Conservation (phyloP, 2,888 invertebrate genomes). For the Pherbina coryleti region DNA sequence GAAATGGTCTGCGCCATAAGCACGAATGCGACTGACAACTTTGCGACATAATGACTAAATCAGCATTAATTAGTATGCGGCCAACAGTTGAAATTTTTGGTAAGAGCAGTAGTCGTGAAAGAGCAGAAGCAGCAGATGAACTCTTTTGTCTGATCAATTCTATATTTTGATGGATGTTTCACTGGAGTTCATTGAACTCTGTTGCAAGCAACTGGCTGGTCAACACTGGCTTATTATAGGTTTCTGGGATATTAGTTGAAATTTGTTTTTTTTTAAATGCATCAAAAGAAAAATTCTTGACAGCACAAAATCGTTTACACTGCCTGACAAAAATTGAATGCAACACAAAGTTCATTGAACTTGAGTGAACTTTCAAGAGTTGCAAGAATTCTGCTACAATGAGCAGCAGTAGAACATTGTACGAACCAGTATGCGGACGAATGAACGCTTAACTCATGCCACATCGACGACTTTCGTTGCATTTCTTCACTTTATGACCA, state of each 20-base stretch:
- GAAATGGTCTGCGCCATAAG: not conserved
- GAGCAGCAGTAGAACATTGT: not conserved
- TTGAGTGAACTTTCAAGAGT: constrained; percentile 60
- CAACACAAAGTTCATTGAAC: constrained; percentile 61
- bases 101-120: not conserved
- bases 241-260: too few species aligned
- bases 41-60: constrained; percentile 22
- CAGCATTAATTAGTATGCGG: constrained; percentile 28
- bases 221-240: too few species aligned
- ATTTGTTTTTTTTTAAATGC: not conserved
- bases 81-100: not conserved
- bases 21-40: not conserved
- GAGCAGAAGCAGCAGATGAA: not conserved
- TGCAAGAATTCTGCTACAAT: constrained; percentile 31
- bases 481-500: constrained; percentile 56
- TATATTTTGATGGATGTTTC: constrained; percentile 12
- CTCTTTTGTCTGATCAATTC: constrained; percentile 12
- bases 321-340: constrained; percentile 14
- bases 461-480: constrained; percentile 50
- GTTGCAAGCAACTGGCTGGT: not conserved
- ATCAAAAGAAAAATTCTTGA: not conserved
- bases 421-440: constrained; percentile 6
- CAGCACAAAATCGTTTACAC: not conserved
- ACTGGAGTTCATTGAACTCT: not conserved
- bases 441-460: constrained; percentile 23